phyloP scores from a whole-genome alignment of 2,888 invertebrate species.

The Phragmatobia fuliginosa region DNA sequence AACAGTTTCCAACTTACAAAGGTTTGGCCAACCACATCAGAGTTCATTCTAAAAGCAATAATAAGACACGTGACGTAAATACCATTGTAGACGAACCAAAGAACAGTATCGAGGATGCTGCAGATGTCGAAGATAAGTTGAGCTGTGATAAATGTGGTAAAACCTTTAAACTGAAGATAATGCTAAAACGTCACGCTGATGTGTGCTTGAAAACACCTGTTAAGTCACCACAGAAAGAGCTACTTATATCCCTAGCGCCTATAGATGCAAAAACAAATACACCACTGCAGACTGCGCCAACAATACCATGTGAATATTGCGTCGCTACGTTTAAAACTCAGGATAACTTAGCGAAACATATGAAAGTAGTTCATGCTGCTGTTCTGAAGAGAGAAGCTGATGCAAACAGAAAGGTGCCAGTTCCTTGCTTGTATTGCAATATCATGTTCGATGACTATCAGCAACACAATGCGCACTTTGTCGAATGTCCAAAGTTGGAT shows the following conservation, averaged over 20 bases:
- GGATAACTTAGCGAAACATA: slow-evolving; percentile 76
- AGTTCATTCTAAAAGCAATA: slow-evolving; percentile 55
- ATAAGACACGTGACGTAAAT: slow-evolving; percentile 21
- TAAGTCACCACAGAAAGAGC: slow-evolving; percentile 67
- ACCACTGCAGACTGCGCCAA: slow-evolving; percentile 16
- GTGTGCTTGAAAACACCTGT: slow-evolving; percentile 60
- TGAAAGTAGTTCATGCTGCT: slow-evolving; percentile 76
- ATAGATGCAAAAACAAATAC: slow-evolving; percentile 58
- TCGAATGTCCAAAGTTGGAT: slow-evolving; percentile 63
- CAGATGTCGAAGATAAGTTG: slow-evolving; percentile 68
- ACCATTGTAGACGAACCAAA: slow-evolving; percentile 55
- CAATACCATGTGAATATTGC: slow-evolving; percentile 69
- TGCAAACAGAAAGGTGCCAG: slow-evolving; percentile 43
- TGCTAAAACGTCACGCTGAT: slow-evolving; percentile 78
- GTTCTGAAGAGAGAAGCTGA: slow-evolving; percentile 58
- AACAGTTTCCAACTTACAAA: slow-evolving; percentile 58
- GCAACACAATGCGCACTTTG: slow-evolving; percentile 68
- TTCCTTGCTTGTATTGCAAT: slow-evolving; percentile 75
- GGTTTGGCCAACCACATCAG: slow-evolving; percentile 64
- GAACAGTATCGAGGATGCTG: slow-evolving; percentile 54
- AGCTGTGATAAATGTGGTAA: slow-evolving; percentile 75
- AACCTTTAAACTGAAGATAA: slow-evolving; percentile 81
- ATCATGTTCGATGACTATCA: slow-evolving; percentile 70
- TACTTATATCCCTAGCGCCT: slow-evolving; percentile 73
- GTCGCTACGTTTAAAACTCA: slow-evolving; percentile 70